A percentile compares a stretch with the other conserved stretches of the same genome.
These are phyloP conservation scores for Meloidogyne hapla DNA, from an alignment of 1,140 invertebrate species.

Conservation along the genomic window DNA sequence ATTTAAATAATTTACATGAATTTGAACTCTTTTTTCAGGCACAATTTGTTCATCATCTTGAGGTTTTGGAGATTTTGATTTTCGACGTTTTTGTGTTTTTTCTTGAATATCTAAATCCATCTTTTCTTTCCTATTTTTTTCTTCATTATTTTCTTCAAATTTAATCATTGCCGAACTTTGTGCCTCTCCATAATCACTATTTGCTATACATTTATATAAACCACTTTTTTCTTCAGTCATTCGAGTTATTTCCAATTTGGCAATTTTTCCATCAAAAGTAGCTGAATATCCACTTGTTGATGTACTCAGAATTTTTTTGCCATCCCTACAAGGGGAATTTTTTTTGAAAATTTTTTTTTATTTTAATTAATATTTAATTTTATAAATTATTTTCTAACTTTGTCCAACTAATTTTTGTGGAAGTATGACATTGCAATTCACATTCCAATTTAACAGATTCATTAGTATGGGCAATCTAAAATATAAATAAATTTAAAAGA, in stretches of 20 bases:
- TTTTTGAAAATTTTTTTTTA: not conserved
- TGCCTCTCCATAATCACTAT: constrained; percentile 55
- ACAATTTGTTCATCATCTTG: constrained; percentile 33
- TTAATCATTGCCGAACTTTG: constrained; percentile 59
- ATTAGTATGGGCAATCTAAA: constrained; percentile 47
- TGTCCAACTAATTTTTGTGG: constrained; percentile 61
- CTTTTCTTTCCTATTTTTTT: constrained; percentile 33
- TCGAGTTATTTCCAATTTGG: constrained; percentile 47
- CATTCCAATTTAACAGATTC: constrained; percentile 56
- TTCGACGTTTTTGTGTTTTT: constrained; percentile 15
- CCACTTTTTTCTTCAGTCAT: constrained; percentile 53
- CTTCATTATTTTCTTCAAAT: constrained; percentile 41
- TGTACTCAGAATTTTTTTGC: constrained; percentile 28
- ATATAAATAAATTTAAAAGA: not conserved
- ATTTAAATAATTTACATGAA: constrained; percentile 33
- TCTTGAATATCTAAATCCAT: constrained; percentile 24
- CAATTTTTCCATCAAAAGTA: constrained; percentile 53
- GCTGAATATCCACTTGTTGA: constrained; percentile 49
- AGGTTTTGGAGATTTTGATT: constrained; percentile 22
- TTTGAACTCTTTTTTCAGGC: constrained; percentile 40
- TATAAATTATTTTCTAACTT: constrained; percentile 58
- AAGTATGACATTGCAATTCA: constrained; percentile 58
- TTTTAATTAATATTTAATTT: no score
- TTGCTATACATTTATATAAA: constrained; percentile 58
- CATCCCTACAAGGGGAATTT: constrained; percentile 48